Evolutionary conservation across 2,797 vertebrate species (phyloP), one percentile per base, ranked within the genome.

Genomic region (Megalops cyprinoides): DNA sequence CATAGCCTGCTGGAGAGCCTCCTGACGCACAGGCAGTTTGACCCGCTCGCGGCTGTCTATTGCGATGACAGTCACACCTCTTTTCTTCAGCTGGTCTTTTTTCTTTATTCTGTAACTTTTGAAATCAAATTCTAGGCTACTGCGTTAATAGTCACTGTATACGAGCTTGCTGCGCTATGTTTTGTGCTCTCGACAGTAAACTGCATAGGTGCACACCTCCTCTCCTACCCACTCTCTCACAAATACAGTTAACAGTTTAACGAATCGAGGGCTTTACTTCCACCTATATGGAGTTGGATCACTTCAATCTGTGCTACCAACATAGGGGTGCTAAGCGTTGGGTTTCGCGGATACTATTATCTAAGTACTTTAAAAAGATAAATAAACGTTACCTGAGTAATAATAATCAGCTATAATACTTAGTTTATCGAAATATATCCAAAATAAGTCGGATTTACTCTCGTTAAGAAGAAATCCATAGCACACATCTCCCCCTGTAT

Each of bases 1-100:
- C 96, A 97, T 97, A 90, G 93, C 95, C 95, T 89, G 93, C 82
- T 88, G 74, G 88, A 88, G 89, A 87, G 91, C 90, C 87, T 91
- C 90, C 81, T 85, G 89, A 85, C 74, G 73, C 82, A 58, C 90
- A 90, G 91, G 93, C 95, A 96, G 95, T 88, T 95, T 96, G 94
- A 86, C 87, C 88, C 89, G 81, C 88, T 87, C 73, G 58, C 81
- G 80, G 83, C 84, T 84, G 76, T 77, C 76, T 60, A 55, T 81
- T 74, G 82, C 65, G 81, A 78, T 73, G 48, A 49, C 87, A 88
- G 88, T 91, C 91, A 91, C 91, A 85, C 92, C 90, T 78, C 92
- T 89, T 88, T 76, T 88, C 84, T 85, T 74, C 62, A 12, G 44
- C 56, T 62, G 84, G 39, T 74, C 82, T 37, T 85, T 46, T 86